These are phyloP conservation scores for Rapana venosa DNA, from an alignment of 2,888 invertebrate genomes.

Conservation along the genomic window DNA sequence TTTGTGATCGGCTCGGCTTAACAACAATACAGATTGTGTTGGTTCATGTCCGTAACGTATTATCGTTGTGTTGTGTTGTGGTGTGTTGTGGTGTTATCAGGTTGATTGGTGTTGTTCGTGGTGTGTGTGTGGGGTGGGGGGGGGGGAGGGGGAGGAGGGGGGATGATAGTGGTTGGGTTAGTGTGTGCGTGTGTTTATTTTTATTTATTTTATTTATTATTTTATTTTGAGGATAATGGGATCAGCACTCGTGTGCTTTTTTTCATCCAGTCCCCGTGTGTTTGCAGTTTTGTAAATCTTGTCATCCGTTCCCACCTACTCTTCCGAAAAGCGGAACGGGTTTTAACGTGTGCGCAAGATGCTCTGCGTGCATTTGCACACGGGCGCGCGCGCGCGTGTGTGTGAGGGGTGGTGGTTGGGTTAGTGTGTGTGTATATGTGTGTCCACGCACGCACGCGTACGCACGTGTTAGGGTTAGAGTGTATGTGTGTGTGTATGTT, in stretches of 20 bases:
- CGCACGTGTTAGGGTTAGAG: neutral
- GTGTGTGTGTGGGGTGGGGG: neutral
- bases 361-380: too few relatives aligned
- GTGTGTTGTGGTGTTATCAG: neutral
- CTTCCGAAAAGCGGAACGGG: too few relatives aligned
- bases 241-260: too few relatives aligned
- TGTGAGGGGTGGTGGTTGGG: neutral
- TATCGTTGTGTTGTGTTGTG: neutral
- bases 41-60: neutral
- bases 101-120: neutral
- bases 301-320: too few relatives aligned
- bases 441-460: neutral
- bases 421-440: neutral
- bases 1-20: too few relatives aligned
- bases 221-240: too few relatives aligned
- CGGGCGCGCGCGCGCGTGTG: neutral
- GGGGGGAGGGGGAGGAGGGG: too few relatives aligned
- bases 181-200: neutral
- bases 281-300: too few relatives aligned
- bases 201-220: too few relatives aligned
- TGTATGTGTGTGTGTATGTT: neutral
- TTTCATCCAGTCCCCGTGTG: too few relatives aligned
- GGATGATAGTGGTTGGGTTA: neutral
- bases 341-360: too few relatives aligned
- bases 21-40: too few relatives aligned